Conservation (phyloP, 92 coral and sea anemone genomes). For the Actinernus sp. region DNA sequence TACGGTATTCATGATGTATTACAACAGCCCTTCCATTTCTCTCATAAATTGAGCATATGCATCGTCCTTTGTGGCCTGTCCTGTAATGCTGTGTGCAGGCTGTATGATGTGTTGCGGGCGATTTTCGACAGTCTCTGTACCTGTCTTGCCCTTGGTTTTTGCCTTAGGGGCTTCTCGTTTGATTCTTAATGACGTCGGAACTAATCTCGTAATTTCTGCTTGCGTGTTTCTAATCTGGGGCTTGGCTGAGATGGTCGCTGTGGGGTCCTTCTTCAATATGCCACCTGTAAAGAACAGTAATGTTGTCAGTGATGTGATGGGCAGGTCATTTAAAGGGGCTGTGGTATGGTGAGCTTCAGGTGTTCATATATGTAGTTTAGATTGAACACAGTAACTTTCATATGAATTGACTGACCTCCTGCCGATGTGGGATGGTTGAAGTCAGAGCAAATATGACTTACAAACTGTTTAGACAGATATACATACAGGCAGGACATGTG, state of each 20-base stretch:
- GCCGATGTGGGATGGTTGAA: too few relatives aligned
- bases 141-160: constrained; percentile 62
- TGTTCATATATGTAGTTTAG: too few relatives aligned
- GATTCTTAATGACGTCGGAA: constrained; percentile 93
- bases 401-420: too few relatives aligned
- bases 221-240: constrained; percentile 98
- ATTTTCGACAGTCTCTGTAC: constrained; percentile 67
- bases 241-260: constrained; percentile 89
- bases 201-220: constrained; percentile 93
- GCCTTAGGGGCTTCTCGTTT: constrained; percentile 89
- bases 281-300: constrained; percentile 66
- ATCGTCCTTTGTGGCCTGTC: constrained; percentile 94
- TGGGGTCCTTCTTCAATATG: constrained; percentile 74
- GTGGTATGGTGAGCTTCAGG: too few relatives aligned
- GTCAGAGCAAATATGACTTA: too few relatives aligned
- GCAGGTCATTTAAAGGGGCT: too few relatives aligned
- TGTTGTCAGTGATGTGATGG: too few relatives aligned
- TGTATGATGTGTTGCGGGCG: constrained; percentile 64
- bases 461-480: too few relatives aligned
- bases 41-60: constrained; percentile 98
- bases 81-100: constrained; percentile 72
- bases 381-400: too few relatives aligned
- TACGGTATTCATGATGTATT: too few relatives aligned
- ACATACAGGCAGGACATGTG: too few relatives aligned
- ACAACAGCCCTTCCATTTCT: constrained; percentile 94